Evolutionary conservation across 1,140 invertebrate species (phyloP).

Genomic region (Archegozetes longisetosus): DNA sequence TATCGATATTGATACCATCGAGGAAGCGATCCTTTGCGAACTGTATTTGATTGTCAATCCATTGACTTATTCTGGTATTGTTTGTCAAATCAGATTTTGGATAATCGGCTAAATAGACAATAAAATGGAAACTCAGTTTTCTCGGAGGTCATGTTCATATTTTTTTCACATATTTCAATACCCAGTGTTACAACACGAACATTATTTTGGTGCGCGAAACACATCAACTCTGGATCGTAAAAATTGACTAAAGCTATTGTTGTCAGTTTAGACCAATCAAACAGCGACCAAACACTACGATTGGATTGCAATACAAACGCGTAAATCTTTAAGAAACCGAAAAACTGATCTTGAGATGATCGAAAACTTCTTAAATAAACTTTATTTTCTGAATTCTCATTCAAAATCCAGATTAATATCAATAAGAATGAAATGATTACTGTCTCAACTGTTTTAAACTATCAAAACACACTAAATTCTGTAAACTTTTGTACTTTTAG

Average conservation of each 20-base stretch:
- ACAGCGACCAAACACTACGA: slow-evolving; percentile 25
- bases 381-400: too few species aligned
- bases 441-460: too few species aligned
- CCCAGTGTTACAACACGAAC: slow-evolving; percentile 24
- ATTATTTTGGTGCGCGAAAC: slow-evolving; percentile 27
- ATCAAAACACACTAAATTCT: too few species aligned
- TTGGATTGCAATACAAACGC: slow-evolving; percentile 27
- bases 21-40: slow-evolving; percentile 25
- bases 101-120: slow-evolving; percentile 19
- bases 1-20: slow-evolving; percentile 34
- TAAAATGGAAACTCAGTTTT: not conserved
- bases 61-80: slow-evolving; percentile 20
- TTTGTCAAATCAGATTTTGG: slow-evolving; percentile 23
- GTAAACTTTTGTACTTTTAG: too few species aligned
- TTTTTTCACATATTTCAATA: not conserved
- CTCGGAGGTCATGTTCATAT: not conserved
- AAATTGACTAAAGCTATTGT: slow-evolving; percentile 29
- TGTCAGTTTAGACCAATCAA: slow-evolving; percentile 31
- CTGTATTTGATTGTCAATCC: slow-evolving; percentile 26
- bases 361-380: too few species aligned
- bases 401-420: too few species aligned
- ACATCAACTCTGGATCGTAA: slow-evolving; percentile 26
- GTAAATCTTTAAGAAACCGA: too few species aligned
- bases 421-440: too few species aligned
- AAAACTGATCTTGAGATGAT: too few species aligned